phyloP scores from a whole-genome alignment of 2,888 invertebrate genomes.

The Andrena hattorfiana region DNA sequence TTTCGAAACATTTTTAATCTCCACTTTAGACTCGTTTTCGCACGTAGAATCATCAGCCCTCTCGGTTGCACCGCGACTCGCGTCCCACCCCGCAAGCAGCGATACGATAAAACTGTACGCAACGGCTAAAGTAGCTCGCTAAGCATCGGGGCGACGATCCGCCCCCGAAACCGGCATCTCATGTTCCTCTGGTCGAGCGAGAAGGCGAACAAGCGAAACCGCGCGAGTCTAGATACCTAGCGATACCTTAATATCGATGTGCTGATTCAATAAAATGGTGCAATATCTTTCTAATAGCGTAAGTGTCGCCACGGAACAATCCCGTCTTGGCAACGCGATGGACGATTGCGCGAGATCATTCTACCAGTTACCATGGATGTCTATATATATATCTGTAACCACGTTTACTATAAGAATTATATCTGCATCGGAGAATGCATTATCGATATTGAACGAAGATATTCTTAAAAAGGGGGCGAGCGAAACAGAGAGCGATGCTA shows the following conservation, averaged over 20 bases:
- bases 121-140: constrained; percentile 5
- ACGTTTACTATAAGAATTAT: constrained; percentile 54
- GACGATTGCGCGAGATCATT: constrained; percentile 66
- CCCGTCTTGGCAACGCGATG: constrained; percentile 64
- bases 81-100: background rate
- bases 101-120: constrained; percentile 17
- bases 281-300: constrained; percentile 68
- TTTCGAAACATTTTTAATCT: background rate
- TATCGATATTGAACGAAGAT: constrained; percentile 50
- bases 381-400: constrained; percentile 67
- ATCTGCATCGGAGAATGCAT: constrained; percentile 32
- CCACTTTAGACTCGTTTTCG: background rate
- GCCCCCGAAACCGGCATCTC: constrained; percentile 29
- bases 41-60: background rate
- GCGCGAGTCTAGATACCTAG: constrained; percentile 55
- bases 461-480: constrained; percentile 22
- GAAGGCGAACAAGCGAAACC: constrained; percentile 12
- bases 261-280: constrained; percentile 63
- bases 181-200: constrained; percentile 43
- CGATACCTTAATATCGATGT: constrained; percentile 45
- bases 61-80: background rate
- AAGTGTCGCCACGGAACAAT: constrained; percentile 49
- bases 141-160: constrained; percentile 13
- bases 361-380: constrained; percentile 70
- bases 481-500: constrained; percentile 15